Evolutionary conservation across 2,797 vertebrate species (phyloP).

Genomic region (Coracias cyanogaster): DNA sequence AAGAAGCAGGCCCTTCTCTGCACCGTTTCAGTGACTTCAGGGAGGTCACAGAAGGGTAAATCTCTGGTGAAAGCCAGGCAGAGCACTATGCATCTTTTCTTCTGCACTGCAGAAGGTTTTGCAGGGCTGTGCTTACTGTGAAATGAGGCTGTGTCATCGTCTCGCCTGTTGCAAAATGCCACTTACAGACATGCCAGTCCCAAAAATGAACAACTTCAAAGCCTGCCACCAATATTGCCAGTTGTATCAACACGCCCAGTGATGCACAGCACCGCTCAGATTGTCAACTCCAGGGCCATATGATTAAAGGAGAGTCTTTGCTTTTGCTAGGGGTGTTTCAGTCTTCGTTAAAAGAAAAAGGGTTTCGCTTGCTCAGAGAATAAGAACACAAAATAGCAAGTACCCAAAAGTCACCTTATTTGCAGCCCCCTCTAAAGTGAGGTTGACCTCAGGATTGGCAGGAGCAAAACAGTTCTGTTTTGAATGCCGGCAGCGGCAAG

Average conservation of each 20-base stretch:
- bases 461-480: not conserved
- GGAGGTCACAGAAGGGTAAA: not conserved
- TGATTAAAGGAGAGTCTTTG: not conserved
- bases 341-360: not conserved
- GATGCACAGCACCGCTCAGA: not conserved
- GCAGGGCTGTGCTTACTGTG: not conserved
- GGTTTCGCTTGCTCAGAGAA: not conserved
- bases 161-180: not conserved
- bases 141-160: not conserved
- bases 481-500: not conserved
- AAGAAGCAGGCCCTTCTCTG: not conserved
- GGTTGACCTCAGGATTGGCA: not conserved
- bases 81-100: not conserved
- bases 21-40: not conserved
- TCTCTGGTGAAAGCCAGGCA: slow-evolving; percentile 9
- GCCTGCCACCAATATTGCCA: not conserved
- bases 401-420: not conserved
- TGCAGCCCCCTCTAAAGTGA: not conserved
- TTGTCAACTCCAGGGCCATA: not conserved
- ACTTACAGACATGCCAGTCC: not conserved
- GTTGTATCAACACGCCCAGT: not conserved
- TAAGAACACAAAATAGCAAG: not conserved
- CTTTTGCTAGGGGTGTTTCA: not conserved
- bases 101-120: slow-evolving; percentile 23
- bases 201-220: not conserved